phyloP scores from a whole-genome alignment of 1,140 invertebrate genomes.

The Plodia interpunctella region DNA sequence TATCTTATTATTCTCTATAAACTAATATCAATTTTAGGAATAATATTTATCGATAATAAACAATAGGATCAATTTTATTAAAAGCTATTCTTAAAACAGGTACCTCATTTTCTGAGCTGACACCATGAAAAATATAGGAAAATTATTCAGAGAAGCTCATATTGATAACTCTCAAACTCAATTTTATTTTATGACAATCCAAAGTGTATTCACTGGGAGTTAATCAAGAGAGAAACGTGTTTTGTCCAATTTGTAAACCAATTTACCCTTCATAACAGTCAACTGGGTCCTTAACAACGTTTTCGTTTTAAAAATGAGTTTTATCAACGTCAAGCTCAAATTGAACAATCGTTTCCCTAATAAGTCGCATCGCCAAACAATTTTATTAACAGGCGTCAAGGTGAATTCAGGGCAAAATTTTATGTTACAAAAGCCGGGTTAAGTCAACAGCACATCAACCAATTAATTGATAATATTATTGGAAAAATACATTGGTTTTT shows the following conservation, averaged over 20 bases:
- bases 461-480: too few species aligned
- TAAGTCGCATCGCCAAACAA: conserved; percentile 1
- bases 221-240: conserved; percentile 53
- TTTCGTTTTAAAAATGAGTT: conserved; percentile 33
- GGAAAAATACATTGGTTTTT: too few species aligned
- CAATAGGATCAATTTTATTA: too few species aligned
- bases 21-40: too few species aligned
- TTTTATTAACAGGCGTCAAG: neutral
- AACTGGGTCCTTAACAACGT: conserved; percentile 34
- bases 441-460: too few species aligned
- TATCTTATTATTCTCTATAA: too few species aligned
- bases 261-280: conserved; percentile 51
- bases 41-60: too few species aligned
- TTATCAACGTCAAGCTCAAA: neutral
- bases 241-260: conserved; percentile 48
- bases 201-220: conserved; percentile 33
- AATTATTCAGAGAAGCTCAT: neutral
- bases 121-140: too few species aligned
- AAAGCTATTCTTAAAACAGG: too few species aligned
- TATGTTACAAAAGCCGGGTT: too few species aligned
- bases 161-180: conserved; percentile 37
- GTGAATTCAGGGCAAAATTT: neutral
- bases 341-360: conserved; percentile 3
- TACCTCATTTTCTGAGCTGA: too few species aligned
- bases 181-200: conserved; percentile 47